Base-by-base conservation (phyloP, 2,797 vertebrate species). In the Danio aesculapii region DNA sequence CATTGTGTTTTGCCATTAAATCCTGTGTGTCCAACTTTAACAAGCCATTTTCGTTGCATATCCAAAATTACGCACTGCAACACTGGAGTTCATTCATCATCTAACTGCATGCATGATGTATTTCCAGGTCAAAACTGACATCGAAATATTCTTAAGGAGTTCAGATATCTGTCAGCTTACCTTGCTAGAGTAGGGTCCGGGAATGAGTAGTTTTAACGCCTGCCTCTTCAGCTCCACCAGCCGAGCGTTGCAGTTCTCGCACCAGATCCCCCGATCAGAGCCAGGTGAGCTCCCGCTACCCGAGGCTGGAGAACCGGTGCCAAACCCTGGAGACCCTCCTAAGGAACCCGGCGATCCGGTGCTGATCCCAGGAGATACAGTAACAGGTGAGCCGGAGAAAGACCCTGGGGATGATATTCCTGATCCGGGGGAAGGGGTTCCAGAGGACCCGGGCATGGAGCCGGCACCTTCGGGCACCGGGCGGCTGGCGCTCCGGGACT, bases 331-430 rank as follows among this genome's bases (percentile, higher is more conserved):
- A 2, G 97, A 98, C 63, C 97, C 97, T 47, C 97, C 97, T 5
- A 98, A 91, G 39, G 97, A 99, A 3, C 97, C 97, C 0, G 97
- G 97, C 0, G 97, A 99, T 70, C 95, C 96, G 70, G 96, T 97
- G 78, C 97, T 96, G 81, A 98, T 97, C 82, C 97, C 96, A 0
- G 97, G 97, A 14, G 97, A 97, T 59, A 96, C 94, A 55, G 97
- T 96, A 16, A 97, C 97, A 0, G 97, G 96, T 1, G 97, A 98
- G 30, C 97, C 96, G 10, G 94, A 93, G 91, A 98, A 97, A 61
- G 97, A 98, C 11, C 97, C 96, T 0, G 98, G 98, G 16, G 98
- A 99, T 44, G 97, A 98, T 70, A 97, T 99, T 72, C 97, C 98
- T 13, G 97, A 98, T 78, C 97, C 97, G 0, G 96, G 96, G 43